A percentile compares a stretch with the other conserved stretches of the same genome.
These are phyloP conservation scores for Drosophila pseudoobscura DNA, from an alignment of 1,140 invertebrate genomes.

Conservation along the genomic window DNA sequence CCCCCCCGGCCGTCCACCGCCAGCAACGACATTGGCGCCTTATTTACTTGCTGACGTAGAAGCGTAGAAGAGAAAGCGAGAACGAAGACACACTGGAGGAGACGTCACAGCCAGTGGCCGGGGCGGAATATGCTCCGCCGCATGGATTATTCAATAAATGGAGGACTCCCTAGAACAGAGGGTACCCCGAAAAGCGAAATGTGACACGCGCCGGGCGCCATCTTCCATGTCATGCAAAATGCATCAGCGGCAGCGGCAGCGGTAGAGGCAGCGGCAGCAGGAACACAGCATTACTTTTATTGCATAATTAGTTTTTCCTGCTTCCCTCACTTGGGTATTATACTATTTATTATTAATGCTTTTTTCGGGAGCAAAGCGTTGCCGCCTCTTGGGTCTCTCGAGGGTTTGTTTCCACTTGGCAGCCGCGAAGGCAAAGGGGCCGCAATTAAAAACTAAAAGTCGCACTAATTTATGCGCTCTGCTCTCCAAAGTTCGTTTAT, in stretches of 20 bases:
- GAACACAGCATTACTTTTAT: slow-evolving; percentile 50
- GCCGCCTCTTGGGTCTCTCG: too few relatives aligned
- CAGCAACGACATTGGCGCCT: slow-evolving; percentile 60
- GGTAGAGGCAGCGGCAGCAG: neutral
- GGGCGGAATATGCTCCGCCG: slow-evolving; percentile 27
- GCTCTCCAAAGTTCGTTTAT: slow-evolving; percentile 7
- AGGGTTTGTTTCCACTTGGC: slow-evolving; percentile 37
- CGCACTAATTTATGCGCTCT: slow-evolving; percentile 47
- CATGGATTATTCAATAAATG: slow-evolving; percentile 70
- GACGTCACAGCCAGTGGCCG: slow-evolving; percentile 26
- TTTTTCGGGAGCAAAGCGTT: neutral
- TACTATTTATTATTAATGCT: slow-evolving; percentile 48
- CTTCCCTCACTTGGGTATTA: slow-evolving; percentile 15
- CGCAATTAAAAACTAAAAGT: slow-evolving; percentile 56
- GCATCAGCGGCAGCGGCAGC: slow-evolving; percentile 12
- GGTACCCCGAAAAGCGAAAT: slow-evolving; percentile 3
- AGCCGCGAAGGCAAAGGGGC: slow-evolving; percentile 8
- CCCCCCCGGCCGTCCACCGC: too few relatives aligned
- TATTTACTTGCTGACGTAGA: slow-evolving; percentile 58
- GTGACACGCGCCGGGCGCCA: slow-evolving; percentile 16
- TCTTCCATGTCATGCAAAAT: slow-evolving; percentile 38
- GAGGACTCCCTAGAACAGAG: slow-evolving; percentile 8
- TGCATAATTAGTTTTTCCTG: slow-evolving; percentile 67
- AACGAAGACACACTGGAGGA: slow-evolving; percentile 1
- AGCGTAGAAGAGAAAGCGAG: slow-evolving; percentile 14